phyloP scores from a whole-genome alignment of 2,888 invertebrate species.

The Drosophila putrida region DNA sequence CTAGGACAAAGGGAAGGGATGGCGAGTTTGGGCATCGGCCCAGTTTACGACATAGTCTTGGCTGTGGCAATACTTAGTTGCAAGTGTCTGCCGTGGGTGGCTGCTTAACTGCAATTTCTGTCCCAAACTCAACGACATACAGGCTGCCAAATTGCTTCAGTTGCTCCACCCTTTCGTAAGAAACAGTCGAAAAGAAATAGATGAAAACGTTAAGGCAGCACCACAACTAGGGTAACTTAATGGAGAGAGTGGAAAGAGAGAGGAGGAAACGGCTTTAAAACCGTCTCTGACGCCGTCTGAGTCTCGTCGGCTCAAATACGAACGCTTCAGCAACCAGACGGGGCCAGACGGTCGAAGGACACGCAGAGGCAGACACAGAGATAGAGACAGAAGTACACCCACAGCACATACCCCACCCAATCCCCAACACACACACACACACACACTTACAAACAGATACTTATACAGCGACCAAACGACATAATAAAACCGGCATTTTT shows the following conservation, averaged over 20 bases:
- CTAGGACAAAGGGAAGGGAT: not conserved
- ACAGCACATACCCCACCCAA: constrained; percentile 26
- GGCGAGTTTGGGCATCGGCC: constrained; percentile 24
- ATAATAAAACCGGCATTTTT: constrained; percentile 81
- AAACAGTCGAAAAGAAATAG: constrained; percentile 22
- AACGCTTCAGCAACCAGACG: constrained; percentile 47
- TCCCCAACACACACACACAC: constrained; percentile 15
- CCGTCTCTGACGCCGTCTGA: constrained; percentile 49
- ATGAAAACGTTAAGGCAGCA: constrained; percentile 26
- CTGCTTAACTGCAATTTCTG: constrained; percentile 37
- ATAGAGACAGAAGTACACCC: constrained; percentile 31
- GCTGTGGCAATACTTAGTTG: constrained; percentile 40
- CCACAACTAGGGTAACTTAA: constrained; percentile 1
- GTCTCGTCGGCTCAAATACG: constrained; percentile 34
- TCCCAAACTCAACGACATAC: constrained; percentile 9
- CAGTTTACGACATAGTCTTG: constrained; percentile 58
- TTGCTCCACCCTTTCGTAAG: constrained; percentile 22
- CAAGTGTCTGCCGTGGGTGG: constrained; percentile 44
- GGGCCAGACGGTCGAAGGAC: constrained; percentile 63
- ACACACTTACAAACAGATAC: constrained; percentile 17
- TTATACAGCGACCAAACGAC: constrained; percentile 64
- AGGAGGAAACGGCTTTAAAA: constrained; percentile 47
- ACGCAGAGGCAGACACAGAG: constrained; percentile 39
- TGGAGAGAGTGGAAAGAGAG: not conserved
- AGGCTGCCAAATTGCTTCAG: constrained; percentile 60